Evolutionary conservation across 1,140 invertebrate genomes (phyloP), one percentile per base, ranked within the genome.

Genomic region (Scaptomyza montana): DNA sequence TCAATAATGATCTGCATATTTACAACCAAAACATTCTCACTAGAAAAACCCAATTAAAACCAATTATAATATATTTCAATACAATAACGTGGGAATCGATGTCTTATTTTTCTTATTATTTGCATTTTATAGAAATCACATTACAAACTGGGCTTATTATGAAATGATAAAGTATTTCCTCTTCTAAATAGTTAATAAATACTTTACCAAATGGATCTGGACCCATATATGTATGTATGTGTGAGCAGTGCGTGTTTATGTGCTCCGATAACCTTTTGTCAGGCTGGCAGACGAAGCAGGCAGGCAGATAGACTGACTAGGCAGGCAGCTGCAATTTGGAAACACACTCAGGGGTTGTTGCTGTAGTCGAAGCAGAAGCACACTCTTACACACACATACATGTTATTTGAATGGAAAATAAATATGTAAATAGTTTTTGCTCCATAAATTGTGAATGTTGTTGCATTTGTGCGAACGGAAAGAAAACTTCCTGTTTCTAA

Each of bases 401-500:
- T 25, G 54, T 65, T 19, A 4, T 36, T 10, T 39, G 49, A 43
- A 21, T 53, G 19, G 25, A 36, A 57, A 43, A 43, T 5, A 43
- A 43, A 43, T n/a, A 43, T 60, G 46, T 65, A 33, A 54, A 16
- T 57, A 57, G 54, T 49, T 70, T 45, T 9, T 55, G 9, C 39
- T 45, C 12, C 57, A 54, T 54, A 28, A 49, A 9, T 54, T 67
- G 49, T 51, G 61, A 50, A 25, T 25, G 21, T 25, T 25, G 46
- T 21, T 68, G 70, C 50, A 75, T 53, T 47, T 57, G 25, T 57
- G 25, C 30, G 61, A 68, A 66, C 80, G 80, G 80, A 85, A 85
- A 69, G 54, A 47, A 36, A 53, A 85, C 77, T 85, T 85, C 80
- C 80, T 80, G 80, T 46, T 41, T 65, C 69, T 85, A 85, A 85